Evolutionary conservation across 2,797 vertebrate genomes (phyloP).

Genomic region (Anguilla megastoma): DNA sequence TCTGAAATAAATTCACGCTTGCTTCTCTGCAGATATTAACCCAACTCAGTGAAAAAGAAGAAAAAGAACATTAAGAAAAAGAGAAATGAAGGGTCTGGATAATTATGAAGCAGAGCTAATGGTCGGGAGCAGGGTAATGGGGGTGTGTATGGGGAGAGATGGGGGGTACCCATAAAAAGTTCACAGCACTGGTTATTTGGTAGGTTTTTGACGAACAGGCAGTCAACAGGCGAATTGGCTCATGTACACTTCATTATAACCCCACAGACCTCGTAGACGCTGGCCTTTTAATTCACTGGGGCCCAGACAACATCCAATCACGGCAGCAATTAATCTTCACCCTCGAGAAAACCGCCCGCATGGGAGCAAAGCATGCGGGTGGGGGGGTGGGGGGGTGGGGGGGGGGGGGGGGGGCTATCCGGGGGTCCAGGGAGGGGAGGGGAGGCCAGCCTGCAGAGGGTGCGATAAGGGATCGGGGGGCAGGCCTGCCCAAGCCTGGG

Average conservation of each 20-base stretch:
- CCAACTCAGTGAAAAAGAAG: background rate
- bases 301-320: slow-evolving; percentile 81
- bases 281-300: slow-evolving; percentile 69
- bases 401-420: slow-evolving; percentile 65
- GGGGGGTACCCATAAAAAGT: background rate
- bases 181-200: slow-evolving; percentile 45
- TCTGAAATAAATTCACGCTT: background rate
- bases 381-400: slow-evolving; percentile 42
- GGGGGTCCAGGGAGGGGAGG: slow-evolving; percentile 36
- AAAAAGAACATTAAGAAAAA: background rate
- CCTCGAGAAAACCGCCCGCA: slow-evolving; percentile 60
- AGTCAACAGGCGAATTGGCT: slow-evolving; percentile 89
- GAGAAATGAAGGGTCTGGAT: background rate
- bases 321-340: slow-evolving; percentile 83
- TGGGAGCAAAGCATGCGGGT: slow-evolving; percentile 59
- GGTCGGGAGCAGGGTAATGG: slow-evolving; percentile 21
- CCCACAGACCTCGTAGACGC: slow-evolving; percentile 66
- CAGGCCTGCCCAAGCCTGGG: slow-evolving; percentile 68
- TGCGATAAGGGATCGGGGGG: slow-evolving; percentile 67
- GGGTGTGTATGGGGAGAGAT: background rate
- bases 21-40: background rate
- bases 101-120: slow-evolving; percentile 20
- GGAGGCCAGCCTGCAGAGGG: slow-evolving; percentile 74
- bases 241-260: slow-evolving; percentile 89
- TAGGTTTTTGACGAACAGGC: slow-evolving; percentile 69